Evolutionary conservation across 2,113 vertebrate genomes (phyloP), one percentile per base, ranked within the genome.

Genomic region (Plectropomus leopardus): DNA sequence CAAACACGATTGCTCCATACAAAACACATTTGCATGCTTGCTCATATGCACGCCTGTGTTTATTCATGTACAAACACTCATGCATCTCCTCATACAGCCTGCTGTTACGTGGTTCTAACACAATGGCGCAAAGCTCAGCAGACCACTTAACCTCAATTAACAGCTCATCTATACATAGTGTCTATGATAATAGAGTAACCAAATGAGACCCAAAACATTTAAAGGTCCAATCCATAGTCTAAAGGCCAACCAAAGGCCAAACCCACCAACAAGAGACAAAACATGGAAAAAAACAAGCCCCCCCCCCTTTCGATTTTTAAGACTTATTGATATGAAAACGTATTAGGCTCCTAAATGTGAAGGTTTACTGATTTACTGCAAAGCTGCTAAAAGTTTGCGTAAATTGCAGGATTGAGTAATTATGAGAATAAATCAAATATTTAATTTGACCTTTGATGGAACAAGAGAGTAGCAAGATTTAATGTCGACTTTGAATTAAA

Each of bases 141-240:
- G 54, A 64, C 44, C 68, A 79, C 58, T 86, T 79, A 76, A 79
- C 72, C 66, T 64, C 73, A 78, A 89, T 78, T 76, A 82, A 65
- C 50, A 72, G 54, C 55, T 26, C 47, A 67, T 86, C 72, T 82
- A 23, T 80, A 54, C 36, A 47, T 74, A 48, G 44, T 28, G 57
- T 57, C 36, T 55, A 8, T 76, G 14, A 80, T 72, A 51, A 74
- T 24, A 60, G 51, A 64, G 68, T 32, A 76, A 61, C 48, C 26
- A 58, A 72, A 68, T 24, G 0, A 45, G 55, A 58, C 28, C 23
- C 42, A 50, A 70, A 71, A 55, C 72, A 87, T 71, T 66, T 58
- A 80, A 87, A 82, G 67, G 79, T 85, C 57, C 23, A 61, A 80
- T 80, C 67, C 40, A 85, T 82, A 66, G 51, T 67, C 50, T 69